phyloP scores from a whole-genome alignment of 2,797 vertebrate genomes.

The Microctenopoma lineatum region DNA sequence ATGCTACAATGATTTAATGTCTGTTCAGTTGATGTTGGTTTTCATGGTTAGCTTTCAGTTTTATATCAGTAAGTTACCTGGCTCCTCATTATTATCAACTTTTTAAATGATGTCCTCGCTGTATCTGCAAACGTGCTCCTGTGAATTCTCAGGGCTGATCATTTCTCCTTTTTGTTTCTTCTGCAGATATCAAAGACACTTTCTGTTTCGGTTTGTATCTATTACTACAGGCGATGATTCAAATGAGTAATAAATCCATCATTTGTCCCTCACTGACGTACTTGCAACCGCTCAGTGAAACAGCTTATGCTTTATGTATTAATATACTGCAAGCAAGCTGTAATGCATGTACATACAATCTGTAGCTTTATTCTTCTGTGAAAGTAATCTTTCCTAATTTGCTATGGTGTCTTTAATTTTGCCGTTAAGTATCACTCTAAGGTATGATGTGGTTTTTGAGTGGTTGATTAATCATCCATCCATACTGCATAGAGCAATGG shows the following conservation, averaged over 20 bases:
- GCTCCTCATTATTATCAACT: constrained; percentile 66
- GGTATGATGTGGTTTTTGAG: neutral
- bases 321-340: constrained; percentile 1
- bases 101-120: constrained; percentile 45
- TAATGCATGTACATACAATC: neutral
- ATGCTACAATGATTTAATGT: constrained; percentile 30
- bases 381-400: neutral
- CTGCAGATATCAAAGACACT: constrained; percentile 30
- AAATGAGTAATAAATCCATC: constrained; percentile 37
- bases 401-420: neutral
- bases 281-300: neutral
- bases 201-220: constrained; percentile 59
- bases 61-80: constrained; percentile 37
- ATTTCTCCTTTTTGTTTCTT: constrained; percentile 26
- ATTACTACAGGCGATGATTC: constrained; percentile 28
- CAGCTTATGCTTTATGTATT: neutral
- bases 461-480: neutral
- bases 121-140: constrained; percentile 51
- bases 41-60: constrained; percentile 59
- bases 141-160: constrained; percentile 57
- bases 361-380: neutral
- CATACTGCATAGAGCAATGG: neutral
- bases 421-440: neutral
- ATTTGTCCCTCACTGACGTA: constrained; percentile 28
- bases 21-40: constrained; percentile 53